Percentiles rank a stretch among this genome's conserved stretches.
Evolutionary conservation across 53 echinoderm and acorn worm species (phyloP).

Genomic region (Crossaster papposus): DNA sequence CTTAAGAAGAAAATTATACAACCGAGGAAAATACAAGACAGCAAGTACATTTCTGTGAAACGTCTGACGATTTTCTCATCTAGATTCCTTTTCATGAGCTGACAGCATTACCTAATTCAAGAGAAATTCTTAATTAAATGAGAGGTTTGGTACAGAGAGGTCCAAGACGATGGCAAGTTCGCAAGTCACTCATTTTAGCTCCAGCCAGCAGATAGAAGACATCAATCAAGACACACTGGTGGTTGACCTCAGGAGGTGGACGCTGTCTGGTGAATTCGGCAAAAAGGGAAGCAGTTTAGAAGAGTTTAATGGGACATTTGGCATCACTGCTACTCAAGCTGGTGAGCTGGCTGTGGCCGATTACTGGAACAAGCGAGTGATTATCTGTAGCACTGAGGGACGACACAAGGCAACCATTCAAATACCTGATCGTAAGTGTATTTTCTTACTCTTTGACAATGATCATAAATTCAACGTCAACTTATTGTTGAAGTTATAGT

Average conservation of each 20-base stretch:
- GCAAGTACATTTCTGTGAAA: not conserved
- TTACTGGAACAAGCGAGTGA: constrained; percentile 12
- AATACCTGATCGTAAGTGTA: not conserved
- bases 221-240: not conserved
- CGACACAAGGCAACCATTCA: not conserved
- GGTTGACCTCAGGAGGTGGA: not conserved
- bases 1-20: too few relatives aligned
- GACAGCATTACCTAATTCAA: too few relatives aligned
- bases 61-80: not conserved
- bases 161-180: not conserved
- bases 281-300: not conserved
- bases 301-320: not conserved
- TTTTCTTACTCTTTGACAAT: not conserved
- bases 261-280: not conserved
- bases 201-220: not conserved
- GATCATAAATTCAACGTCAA: not conserved
- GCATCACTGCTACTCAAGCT: not conserved
- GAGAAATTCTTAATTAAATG: too few relatives aligned
- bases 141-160: not conserved
- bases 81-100: too few relatives aligned
- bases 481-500: not conserved
- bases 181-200: not conserved
- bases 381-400: constrained; percentile 14
- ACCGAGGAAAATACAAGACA: too few relatives aligned
- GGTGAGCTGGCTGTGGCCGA: not conserved